A percentile compares a stretch with the other conserved stretches of the same genome.
Conservation (phyloP, 1,140 invertebrate species). For the Maniola jurtina region DNA sequence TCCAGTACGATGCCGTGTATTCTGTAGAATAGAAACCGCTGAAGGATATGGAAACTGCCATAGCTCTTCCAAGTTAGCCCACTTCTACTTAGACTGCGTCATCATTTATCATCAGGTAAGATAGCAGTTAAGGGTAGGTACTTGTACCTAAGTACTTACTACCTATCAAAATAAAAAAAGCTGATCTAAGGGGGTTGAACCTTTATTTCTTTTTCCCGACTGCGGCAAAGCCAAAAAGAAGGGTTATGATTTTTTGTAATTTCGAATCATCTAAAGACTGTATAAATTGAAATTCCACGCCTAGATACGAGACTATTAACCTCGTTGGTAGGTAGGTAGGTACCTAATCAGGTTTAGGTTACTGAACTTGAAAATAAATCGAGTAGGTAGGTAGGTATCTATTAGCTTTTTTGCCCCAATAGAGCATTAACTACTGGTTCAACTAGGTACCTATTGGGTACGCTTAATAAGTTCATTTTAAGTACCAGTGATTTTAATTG, state of each 20-base stretch:
- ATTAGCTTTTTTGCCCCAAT: constrained; percentile 38
- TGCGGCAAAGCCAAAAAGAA: no score
- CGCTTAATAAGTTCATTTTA: constrained; percentile 3
- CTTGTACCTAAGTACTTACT: no score
- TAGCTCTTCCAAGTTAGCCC: no score
- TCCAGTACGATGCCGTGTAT: no score
- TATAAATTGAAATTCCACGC: constrained; percentile 6
- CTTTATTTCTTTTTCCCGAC: no score
- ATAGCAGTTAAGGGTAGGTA: no score
- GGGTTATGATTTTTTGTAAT: neutral
- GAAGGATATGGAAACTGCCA: no score
- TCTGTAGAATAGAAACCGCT: no score
- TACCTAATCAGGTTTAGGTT: constrained; percentile 26
- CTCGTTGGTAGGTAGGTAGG: constrained; percentile 38
- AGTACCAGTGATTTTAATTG: neutral
- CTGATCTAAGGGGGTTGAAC: no score
- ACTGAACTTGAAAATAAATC: constrained; percentile 54
- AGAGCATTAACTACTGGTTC: constrained; percentile 19
- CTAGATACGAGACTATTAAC: constrained; percentile 43
- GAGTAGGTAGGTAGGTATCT: constrained; percentile 1
- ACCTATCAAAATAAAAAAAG: no score
- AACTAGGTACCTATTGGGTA: neutral
- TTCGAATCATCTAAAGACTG: neutral
- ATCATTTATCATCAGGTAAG: no score
- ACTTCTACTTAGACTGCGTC: no score